Percentiles rank a stretch among this genome's conserved stretches.
Conservation (phyloP, 2,113 vertebrate genomes). For the Mohoua ochrocephala region DNA sequence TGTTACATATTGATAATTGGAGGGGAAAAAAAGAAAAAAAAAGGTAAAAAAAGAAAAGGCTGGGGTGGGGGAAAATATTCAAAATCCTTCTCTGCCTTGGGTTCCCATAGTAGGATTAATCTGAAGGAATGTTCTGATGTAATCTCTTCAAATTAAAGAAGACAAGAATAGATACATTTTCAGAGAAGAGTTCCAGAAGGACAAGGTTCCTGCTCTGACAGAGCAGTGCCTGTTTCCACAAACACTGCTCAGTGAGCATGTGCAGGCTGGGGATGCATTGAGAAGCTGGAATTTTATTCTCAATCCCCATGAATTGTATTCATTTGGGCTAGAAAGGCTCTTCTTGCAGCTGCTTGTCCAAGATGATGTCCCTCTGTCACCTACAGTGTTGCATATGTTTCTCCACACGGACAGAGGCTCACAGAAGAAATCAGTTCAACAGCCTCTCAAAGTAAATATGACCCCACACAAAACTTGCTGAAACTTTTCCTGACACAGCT, state of each 20-base stretch:
- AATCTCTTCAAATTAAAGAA: not conserved
- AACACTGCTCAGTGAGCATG: not conserved
- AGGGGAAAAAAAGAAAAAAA: accelerated
- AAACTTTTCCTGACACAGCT: not conserved
- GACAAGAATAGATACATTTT: not conserved
- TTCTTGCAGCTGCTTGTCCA: not conserved
- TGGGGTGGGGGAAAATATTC: not conserved
- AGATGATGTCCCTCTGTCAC: not conserved
- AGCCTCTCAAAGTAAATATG: not conserved
- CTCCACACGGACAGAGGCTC: not conserved
- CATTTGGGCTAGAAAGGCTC: not conserved
- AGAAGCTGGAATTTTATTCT: not conserved
- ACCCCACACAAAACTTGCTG: not conserved
- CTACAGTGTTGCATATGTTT: not conserved
- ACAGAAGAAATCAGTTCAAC: not conserved
- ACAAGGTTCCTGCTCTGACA: not conserved
- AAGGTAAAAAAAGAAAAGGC: accelerated
- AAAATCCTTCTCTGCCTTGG: not conserved
- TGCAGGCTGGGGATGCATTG: not conserved
- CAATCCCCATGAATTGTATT: not conserved
- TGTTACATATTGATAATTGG: not conserved
- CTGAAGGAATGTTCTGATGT: not conserved
- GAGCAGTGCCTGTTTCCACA: not conserved
- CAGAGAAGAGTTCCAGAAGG: not conserved
- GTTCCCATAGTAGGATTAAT: not conserved